Percentiles rank a stretch among this genome's conserved stretches.
Evolutionary conservation across 2,797 vertebrate genomes (phyloP).

Genomic region (Erethizon dorsatum): DNA sequence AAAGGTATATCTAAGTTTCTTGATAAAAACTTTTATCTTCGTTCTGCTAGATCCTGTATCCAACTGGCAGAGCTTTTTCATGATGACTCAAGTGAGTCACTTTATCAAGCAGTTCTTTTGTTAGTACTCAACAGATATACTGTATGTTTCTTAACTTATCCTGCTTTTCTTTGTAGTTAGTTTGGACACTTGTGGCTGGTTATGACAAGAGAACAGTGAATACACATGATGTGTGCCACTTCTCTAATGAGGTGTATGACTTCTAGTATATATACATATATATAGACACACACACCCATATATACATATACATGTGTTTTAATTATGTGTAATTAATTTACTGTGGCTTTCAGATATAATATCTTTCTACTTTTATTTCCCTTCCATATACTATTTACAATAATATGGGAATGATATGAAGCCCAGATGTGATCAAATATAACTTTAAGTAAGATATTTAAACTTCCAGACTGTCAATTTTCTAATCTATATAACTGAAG

Average conservation of each 20-base stretch:
- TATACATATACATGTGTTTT: not conserved
- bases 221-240: not conserved
- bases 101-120: slow-evolving; percentile 3
- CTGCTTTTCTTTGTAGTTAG: not conserved
- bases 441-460: not conserved
- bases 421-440: not conserved
- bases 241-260: not conserved
- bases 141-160: not conserved
- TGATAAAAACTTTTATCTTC: not conserved
- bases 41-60: not conserved
- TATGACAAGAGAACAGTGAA: slow-evolving; percentile 3
- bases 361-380: slow-evolving; percentile 3
- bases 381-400: not conserved
- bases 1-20: slow-evolving; percentile 4
- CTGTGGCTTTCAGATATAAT: not conserved
- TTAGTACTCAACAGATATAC: not conserved
- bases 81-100: not conserved
- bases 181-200: not conserved
- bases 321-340: not conserved
- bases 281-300: not conserved
- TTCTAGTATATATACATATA: not conserved
- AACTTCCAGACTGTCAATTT: not conserved
- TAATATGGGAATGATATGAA: slow-evolving; percentile 32
- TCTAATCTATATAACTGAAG: not conserved
- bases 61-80: not conserved